These are phyloP conservation scores for Drosophila ananassae DNA, from an alignment of 1,140 invertebrate species.

Conservation along the genomic window DNA sequence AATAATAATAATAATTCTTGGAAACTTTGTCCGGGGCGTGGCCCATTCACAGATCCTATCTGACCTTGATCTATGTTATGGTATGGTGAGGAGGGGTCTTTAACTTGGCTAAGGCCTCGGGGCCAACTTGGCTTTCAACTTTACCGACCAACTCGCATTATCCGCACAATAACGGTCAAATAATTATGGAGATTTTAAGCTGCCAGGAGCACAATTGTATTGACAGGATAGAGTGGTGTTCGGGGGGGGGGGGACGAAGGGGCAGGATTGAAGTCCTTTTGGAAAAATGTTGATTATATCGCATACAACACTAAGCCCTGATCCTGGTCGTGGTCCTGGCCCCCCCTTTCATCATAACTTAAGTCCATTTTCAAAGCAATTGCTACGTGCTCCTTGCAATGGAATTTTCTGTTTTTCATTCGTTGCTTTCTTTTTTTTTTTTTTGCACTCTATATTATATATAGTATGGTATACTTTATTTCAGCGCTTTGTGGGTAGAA, in stretches of 20 bases:
- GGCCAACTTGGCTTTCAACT: constrained; percentile 50
- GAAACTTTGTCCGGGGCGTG: constrained; percentile 18
- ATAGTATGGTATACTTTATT: constrained; percentile 15
- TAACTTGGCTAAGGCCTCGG: constrained; percentile 14
- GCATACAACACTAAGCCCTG: constrained; percentile 5
- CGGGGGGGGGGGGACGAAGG: too few relatives aligned
- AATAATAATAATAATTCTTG: constrained; percentile 41
- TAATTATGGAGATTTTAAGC: constrained; percentile 72
- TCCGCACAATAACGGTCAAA: constrained; percentile 61
- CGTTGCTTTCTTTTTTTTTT: constrained; percentile 1
- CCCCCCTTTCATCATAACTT: constrained; percentile 18
- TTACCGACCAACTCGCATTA: constrained; percentile 69
- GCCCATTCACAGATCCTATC: constrained; percentile 47
- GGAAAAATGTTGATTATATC: constrained; percentile 64
- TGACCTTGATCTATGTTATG: constrained; percentile 47
- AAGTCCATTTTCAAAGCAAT: constrained; percentile 27
- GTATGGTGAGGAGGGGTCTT: neutral
- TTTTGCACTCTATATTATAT: constrained; percentile 3
- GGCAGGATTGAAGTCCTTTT: constrained; percentile 11
- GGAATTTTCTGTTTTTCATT: constrained; percentile 47
- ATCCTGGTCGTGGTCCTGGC: neutral
- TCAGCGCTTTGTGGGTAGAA: constrained; percentile 48
- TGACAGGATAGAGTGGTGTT: constrained; percentile 1
- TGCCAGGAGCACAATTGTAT: constrained; percentile 54
- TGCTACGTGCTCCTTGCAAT: constrained; percentile 74